Evolutionary conservation across 2,797 vertebrate species (phyloP).

Genomic region (Garrulus glandarius): DNA sequence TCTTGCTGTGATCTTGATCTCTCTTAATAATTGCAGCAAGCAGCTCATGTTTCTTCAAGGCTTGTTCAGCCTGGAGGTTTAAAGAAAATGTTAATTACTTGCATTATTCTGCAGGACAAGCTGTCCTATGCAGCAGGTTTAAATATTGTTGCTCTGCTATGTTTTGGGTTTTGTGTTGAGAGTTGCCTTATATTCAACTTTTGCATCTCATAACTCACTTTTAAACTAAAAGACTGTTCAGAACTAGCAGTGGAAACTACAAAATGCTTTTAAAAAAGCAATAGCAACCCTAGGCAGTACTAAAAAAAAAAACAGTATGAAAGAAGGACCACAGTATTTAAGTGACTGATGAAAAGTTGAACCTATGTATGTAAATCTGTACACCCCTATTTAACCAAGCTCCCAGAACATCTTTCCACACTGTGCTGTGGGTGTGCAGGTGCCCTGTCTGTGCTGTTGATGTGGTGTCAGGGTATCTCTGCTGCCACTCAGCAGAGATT

Average conservation of each 20-base stretch:
- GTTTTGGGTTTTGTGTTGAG: background rate
- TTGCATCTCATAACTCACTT: background rate
- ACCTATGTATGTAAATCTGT: rapidly evolving
- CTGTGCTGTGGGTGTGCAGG: background rate
- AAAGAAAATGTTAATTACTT: background rate
- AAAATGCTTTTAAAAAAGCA: background rate
- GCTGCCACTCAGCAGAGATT: background rate
- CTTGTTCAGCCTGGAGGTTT: slow-evolving; percentile 83
- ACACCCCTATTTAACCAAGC: background rate
- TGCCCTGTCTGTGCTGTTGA: background rate
- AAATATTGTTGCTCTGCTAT: background rate
- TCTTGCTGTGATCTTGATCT: slow-evolving; percentile 86
- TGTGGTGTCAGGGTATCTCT: background rate
- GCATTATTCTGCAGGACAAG: background rate
- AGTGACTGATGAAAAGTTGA: background rate
- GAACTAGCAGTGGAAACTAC: background rate
- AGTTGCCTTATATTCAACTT: background rate
- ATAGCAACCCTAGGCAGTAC: background rate
- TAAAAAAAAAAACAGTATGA: background rate
- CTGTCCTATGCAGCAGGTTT: background rate
- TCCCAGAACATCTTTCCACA: background rate
- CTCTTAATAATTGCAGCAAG: slow-evolving; percentile 84
- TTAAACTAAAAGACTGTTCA: background rate
- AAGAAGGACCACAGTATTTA: background rate
- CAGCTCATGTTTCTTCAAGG: slow-evolving; percentile 86